Evolutionary conservation across 1,140 invertebrate genomes (phyloP), one percentile per base, ranked within the genome.

Genomic region (Bombus confusus): DNA sequence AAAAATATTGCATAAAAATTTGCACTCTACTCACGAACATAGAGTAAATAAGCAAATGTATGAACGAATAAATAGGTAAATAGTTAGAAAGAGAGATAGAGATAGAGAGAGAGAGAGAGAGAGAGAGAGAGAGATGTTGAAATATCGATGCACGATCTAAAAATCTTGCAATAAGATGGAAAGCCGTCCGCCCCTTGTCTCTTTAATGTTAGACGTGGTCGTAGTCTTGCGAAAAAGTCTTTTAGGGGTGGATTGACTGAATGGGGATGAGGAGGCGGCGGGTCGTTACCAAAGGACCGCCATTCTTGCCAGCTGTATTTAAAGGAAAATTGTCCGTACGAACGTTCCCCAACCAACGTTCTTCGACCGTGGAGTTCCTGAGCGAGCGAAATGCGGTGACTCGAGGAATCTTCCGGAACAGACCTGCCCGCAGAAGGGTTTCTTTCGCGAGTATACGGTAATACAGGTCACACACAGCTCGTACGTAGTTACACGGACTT

Each of bases 261-360:
- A 47, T 78, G 64, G 37, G 52, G 75, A 34, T 34, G 69, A 41
- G 64, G 39, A 84, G 69, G 62, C 82, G 83, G 83, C 68, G 80
- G 57, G 71, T 90, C 88, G 88, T 90, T 90, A 85, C 78, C 75
- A 72, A 85, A 90, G 74, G 68, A 81, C 69, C 73, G 81, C 86
- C 69, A 89, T 87, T 89, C 88, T 89, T 89, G 89, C 86, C 71
- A 77, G 84, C 72, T 89, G 76, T 91, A 92, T 92, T 91, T 92
- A 92, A 91, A 88, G 87, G 88, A 91, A 91, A 89, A 90, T 92
- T 90, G 87, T 89, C 88, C 82, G 74, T 74, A 80, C 76, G 85
- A 86, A 88, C 86, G 84, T 88, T 80, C 74, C 25, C 39, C 41
- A 41, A 28, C 64, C 73, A 37, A 75, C 69, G 81, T 75, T 22